Evolutionary conservation across 2,888 invertebrate species (phyloP), one percentile per base, ranked within the genome.

Genomic region (Troides oblongomaculatus): DNA sequence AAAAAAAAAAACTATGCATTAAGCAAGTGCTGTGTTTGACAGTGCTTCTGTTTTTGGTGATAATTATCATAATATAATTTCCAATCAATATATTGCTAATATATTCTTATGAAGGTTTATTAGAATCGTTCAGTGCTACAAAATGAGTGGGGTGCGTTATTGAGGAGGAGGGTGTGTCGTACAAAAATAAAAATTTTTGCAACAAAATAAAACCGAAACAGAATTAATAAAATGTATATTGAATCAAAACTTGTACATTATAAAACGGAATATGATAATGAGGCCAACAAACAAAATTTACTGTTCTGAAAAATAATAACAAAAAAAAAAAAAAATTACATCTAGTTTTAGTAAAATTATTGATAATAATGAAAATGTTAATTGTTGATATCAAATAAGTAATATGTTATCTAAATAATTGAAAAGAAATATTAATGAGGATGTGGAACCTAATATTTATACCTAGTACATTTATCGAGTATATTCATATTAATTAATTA

Each of bases 121-220:
- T 50, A 50, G 5, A 14, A 50, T 17, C 17, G 50, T 50, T 4
- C 18, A 5, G 18, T 18, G 18, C 50, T 2, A 17, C 18, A 21
- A 21, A 21, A 10, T 57, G 21, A 30, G 5, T 57, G 7, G 57
- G n/a, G n/a, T 21, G n/a, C n/a, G 5, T 57, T 21, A 5, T 6
- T 23, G 36, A 30, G 65, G 57, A 58, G 21, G 23, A 62, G 65
- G 62, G 21, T 50, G 43, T 18, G 36, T 23, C 25, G 62, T n/a
- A 50, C 25, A 62, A 50, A 66, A 69, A 65, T 30, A 18, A 4
- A 58, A 71, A 62, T 64, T 64, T 58, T 71, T 53, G 53, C 36
- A 66, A 25, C 69, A 46, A 69, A 69, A 69, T 69, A 69, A 69
- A 69, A 69, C 69, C 62, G 57, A 58, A 25, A 57, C 21, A 57